phyloP scores from a whole-genome alignment of 2,888 invertebrate species.

The Drosophila mimica region DNA sequence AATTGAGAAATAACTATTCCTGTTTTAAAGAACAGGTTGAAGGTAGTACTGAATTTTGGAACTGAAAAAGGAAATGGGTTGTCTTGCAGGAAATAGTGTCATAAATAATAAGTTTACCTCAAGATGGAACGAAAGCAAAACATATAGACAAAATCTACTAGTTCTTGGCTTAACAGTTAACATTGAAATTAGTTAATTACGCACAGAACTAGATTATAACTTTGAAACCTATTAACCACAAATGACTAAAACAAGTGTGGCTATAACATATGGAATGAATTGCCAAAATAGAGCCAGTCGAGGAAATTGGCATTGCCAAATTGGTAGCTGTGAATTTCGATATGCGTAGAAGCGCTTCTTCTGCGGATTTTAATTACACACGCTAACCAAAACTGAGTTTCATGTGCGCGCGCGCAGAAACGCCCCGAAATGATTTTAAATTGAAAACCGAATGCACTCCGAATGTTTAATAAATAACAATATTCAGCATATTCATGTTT shows the following conservation, averaged over 20 bases:
- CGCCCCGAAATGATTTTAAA: conserved; percentile 8
- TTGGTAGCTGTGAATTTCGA: conserved; percentile 27
- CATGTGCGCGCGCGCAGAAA: conserved; percentile 33
- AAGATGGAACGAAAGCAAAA: conserved; percentile 16
- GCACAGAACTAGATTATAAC: conserved; percentile 9
- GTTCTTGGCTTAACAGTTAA: background rate
- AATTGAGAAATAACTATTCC: background rate
- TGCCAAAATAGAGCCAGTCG: conserved; percentile 1
- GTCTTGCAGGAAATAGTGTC: conserved; percentile 8
- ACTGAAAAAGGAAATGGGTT: background rate
- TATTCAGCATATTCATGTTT: conserved; percentile 22
- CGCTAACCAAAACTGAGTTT: conserved; percentile 43
- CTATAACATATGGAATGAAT: conserved; percentile 14
- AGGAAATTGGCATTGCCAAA: conserved; percentile 54
- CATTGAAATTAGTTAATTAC: background rate
- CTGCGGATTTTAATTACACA: conserved; percentile 45
- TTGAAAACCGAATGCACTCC: conserved; percentile 8
- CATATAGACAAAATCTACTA: background rate
- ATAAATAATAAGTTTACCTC: background rate
- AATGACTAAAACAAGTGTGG: background rate
- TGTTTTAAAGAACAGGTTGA: background rate
- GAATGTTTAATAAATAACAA: conserved; percentile 22
- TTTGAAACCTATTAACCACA: background rate
- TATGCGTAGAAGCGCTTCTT: conserved; percentile 18
- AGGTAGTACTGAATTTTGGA: background rate